Base-by-base conservation (phyloP, 2,113 vertebrate species). In the Pedionomus torquatus region DNA sequence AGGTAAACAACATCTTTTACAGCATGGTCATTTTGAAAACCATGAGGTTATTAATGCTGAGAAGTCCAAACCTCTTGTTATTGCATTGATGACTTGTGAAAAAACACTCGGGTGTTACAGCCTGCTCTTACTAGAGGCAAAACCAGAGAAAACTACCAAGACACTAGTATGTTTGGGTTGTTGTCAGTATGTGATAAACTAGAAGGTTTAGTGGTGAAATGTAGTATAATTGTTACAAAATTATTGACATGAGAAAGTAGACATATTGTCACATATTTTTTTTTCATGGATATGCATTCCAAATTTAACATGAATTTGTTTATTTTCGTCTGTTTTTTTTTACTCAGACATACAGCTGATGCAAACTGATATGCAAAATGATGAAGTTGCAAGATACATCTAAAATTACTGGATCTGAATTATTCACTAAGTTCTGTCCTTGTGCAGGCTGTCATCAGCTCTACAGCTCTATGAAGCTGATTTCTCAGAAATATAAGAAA, bases 21-120 rank as follows among this genome's bases (percentile, higher is more conserved):
- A 37, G 20, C 8, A 37, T 90, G 89, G 81, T 80, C 87, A 78
- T 93, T 95, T 89, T 95, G 87, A 61, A 80, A 72, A 79, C 43
- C 66, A 63, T 5, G 31, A 21, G n/a, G 44, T 30, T 81, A 7
- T 5, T 55, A 43, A 48, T 24, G 30, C 77, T 58, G 35, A 83
- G 83, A 83, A 61, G 55, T 39, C 78, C 44, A 60, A 75, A 30
- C 20, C 35, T 85, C 39, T 78, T 1, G 0, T n/a, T 57, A 30
- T 16, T 66, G 35, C 43, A 31, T 16, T 76, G n/a, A 35, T 78
- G 35, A 26, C 43, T 78, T 64, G 35, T 64, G 23, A 83, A 61
- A 71, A 72, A 90, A 37, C 49, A 33, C 31, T 57, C 61, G 18
- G 33, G 28, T 61, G 41, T 74, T 80, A 35, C 71, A 92, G 49